Conservation (phyloP, 1,140 invertebrate species). For the Drosophila micromelanica region DNA sequence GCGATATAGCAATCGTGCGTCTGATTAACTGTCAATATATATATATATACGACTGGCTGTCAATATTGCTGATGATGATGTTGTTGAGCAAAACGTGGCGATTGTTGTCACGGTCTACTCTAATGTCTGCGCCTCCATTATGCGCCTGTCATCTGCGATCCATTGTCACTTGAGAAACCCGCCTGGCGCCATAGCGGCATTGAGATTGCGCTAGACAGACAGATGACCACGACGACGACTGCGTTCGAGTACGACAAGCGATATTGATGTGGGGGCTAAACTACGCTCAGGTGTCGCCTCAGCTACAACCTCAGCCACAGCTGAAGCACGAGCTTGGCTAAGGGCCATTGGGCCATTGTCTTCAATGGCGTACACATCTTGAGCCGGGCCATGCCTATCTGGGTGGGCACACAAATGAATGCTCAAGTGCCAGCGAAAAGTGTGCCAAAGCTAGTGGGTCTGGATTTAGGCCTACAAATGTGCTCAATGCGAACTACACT, state of each 20-base stretch:
- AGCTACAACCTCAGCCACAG: conserved; percentile 6
- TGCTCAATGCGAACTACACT: conserved; percentile 37
- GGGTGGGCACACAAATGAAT: conserved; percentile 45
- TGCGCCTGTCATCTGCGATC: conserved; percentile 48
- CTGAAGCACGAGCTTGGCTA: conserved; percentile 41
- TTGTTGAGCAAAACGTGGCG: conserved; percentile 37
- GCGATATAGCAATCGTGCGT: conserved; percentile 13
- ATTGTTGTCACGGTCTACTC: conserved; percentile 67
- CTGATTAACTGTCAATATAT: conserved; percentile 45
- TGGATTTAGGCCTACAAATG: conserved; percentile 59
- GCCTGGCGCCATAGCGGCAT: conserved; percentile 77
- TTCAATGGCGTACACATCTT: conserved; percentile 66
- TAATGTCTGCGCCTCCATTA: conserved; percentile 41
- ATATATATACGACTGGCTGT: conserved; percentile 11
- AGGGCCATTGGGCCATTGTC: conserved; percentile 43
- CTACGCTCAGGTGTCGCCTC: conserved; percentile 58
- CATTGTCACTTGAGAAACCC: conserved; percentile 68
- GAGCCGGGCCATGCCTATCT: conserved; percentile 31
- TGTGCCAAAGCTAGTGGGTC: conserved; percentile 65
- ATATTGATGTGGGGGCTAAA: conserved; percentile 63
- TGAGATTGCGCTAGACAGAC: conserved; percentile 55
- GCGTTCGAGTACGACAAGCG: conserved; percentile 3
- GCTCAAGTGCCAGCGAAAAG: conserved; percentile 64
- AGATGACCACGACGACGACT: background rate
- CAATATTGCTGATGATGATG: conserved; percentile 34